A percentile compares a stretch with the other conserved stretches of the same genome.
These are phyloP conservation scores for Actinia equina DNA, from an alignment of 64 coral and sea anemone genomes.

Conservation along the genomic window DNA sequence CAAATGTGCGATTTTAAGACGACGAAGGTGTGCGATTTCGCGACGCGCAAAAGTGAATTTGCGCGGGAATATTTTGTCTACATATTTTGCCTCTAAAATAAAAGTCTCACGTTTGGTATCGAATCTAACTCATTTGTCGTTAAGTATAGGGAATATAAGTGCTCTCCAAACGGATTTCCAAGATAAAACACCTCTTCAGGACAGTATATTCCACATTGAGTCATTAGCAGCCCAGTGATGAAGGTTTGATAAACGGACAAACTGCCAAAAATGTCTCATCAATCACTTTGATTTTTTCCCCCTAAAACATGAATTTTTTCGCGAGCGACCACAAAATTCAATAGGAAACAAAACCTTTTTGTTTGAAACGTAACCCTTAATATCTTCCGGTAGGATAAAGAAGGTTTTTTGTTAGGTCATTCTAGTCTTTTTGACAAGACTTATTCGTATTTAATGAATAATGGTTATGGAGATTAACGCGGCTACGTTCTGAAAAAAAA, in stretches of 20 bases:
- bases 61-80: not conserved
- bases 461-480: not conserved
- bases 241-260: not conserved
- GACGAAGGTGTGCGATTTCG: not conserved
- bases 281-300: not conserved
- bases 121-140: not conserved
- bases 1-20: no score
- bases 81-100: not conserved
- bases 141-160: not conserved
- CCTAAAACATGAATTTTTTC: not conserved
- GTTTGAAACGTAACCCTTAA: not conserved
- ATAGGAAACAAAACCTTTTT: not conserved
- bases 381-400: not conserved
- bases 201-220: not conserved
- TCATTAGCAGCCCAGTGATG: not conserved
- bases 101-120: constrained; percentile 1
- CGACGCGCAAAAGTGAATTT: no score
- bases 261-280: not conserved
- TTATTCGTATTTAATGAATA: not conserved
- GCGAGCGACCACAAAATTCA: not conserved
- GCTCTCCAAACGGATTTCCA: not conserved
- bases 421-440: not conserved
- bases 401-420: not conserved
- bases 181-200: constrained; percentile 8
- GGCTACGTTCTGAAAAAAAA: not conserved